Percentiles rank a stretch among this genome's conserved stretches.
Conservation (phyloP, 2,888 invertebrate species). For the Eretmocerus hayati region DNA sequence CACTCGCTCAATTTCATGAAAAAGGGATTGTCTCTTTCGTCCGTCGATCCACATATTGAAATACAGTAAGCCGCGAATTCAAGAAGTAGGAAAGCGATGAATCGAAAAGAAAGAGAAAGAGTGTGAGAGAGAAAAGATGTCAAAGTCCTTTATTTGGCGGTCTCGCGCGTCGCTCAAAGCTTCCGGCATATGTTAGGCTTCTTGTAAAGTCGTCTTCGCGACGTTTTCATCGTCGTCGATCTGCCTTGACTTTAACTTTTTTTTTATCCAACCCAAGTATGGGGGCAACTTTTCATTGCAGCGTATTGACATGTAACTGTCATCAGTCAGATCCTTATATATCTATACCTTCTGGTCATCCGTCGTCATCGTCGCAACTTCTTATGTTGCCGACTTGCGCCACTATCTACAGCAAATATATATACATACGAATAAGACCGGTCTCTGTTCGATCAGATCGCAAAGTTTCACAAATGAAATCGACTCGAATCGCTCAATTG, state of each 20-base stretch:
- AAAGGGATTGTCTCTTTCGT: constrained; percentile 6
- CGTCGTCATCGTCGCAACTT: no score
- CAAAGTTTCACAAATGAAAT: constrained; percentile 20
- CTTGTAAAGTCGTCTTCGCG: no score
- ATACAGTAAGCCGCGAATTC: neutral
- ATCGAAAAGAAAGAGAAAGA: constrained; percentile 1
- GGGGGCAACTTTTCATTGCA: constrained; percentile 38
- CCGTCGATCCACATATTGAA: no score
- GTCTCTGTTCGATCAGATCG: no score
- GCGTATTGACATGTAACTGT: constrained; percentile 46
- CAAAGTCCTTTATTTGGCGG: constrained; percentile 8
- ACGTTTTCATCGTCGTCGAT: neutral
- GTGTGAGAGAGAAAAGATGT: neutral
- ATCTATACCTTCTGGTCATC: no score
- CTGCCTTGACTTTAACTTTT: neutral
- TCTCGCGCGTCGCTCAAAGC: no score
- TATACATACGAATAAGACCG: no score
- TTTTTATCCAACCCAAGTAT: neutral
- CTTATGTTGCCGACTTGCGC: no score
- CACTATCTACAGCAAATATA: no score
- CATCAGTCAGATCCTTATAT: no score
- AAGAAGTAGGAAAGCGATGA: neutral
- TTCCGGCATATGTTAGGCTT: no score
- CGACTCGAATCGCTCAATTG: constrained; percentile 23
- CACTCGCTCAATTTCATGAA: constrained; percentile 9